Evolutionary conservation across 2,113 vertebrate genomes (phyloP).

Genomic region (Caranx ignobilis): DNA sequence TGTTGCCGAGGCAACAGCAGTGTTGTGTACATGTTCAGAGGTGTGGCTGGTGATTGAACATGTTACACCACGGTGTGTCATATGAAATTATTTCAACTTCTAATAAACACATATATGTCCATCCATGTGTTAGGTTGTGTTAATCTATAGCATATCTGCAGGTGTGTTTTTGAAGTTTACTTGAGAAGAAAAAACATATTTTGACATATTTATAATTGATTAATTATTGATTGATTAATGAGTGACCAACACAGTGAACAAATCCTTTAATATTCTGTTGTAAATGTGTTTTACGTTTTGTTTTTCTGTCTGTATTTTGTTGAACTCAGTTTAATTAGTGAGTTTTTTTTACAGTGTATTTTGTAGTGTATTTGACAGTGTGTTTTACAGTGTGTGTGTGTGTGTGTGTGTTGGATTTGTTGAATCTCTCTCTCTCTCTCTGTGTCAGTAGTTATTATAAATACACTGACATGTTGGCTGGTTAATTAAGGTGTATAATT

Average conservation of each 20-base stretch:
- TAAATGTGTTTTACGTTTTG: no score
- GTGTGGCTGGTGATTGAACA: neutral
- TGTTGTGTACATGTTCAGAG: neutral
- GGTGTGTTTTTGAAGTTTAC: no score
- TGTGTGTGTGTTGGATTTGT: conserved; percentile 24
- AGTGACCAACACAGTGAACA: no score
- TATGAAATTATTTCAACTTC: no score
- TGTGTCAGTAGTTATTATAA: conserved; percentile 74
- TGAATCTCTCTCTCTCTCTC: conserved; percentile 53
- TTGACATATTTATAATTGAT: no score
- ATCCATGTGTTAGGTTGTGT: no score
- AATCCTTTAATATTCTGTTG: no score
- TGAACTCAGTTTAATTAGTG: neutral
- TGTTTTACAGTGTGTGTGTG: conserved; percentile 29
- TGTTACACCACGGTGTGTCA: neutral
- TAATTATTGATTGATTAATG: no score
- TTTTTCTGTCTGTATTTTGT: no score
- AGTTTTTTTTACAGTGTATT: conserved; percentile 11
- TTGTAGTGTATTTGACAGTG: conserved; percentile 17
- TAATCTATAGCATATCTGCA: no score
- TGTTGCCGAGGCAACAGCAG: conserved; percentile 23
- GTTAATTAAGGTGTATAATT: conserved; percentile 81
- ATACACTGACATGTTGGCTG: conserved; percentile 79
- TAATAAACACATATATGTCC: no score
- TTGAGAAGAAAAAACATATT: no score